phyloP scores from a whole-genome alignment of 1,140 invertebrate genomes.

The Calliopsis andreniformis region DNA sequence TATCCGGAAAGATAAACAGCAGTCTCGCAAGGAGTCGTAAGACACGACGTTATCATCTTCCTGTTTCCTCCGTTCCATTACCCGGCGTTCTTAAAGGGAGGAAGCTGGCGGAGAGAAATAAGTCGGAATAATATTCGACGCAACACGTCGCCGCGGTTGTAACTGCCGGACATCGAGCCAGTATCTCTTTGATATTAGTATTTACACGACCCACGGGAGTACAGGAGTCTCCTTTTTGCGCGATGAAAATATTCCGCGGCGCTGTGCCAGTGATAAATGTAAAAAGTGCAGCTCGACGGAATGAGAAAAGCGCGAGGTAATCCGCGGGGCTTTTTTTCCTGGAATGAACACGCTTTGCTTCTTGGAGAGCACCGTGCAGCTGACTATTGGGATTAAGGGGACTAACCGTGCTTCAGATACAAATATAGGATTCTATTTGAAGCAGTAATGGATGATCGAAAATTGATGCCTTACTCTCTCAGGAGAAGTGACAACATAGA shows the following conservation, averaged over 20 bases:
- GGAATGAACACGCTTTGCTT: background rate
- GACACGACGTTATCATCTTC: background rate
- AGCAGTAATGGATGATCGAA: too few relatives aligned
- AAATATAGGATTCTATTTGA: too few relatives aligned
- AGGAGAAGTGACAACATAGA: too few relatives aligned
- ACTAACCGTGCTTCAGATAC: too few relatives aligned
- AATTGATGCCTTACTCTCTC: too few relatives aligned
- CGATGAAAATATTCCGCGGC: slow-evolving; percentile 22
- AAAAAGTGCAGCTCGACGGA: slow-evolving; percentile 19
- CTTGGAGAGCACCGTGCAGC: background rate
- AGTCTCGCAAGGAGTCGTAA: background rate
- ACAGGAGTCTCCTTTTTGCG: slow-evolving; percentile 50
- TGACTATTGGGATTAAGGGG: background rate
- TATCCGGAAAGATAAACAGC: slow-evolving; percentile 49
- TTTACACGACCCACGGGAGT: slow-evolving; percentile 60
- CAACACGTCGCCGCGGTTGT: slow-evolving; percentile 17
- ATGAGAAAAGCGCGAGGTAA: background rate
- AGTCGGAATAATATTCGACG: slow-evolving; percentile 36
- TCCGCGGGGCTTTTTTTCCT: background rate
- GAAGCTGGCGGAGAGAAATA: background rate
- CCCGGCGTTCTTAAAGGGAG: background rate
- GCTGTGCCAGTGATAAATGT: slow-evolving; percentile 47
- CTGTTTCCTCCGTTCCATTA: slow-evolving; percentile 12
- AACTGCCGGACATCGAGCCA: slow-evolving; percentile 18
- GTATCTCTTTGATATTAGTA: slow-evolving; percentile 57